These are phyloP conservation scores for Agrilus mali DNA, from an alignment of 2,888 invertebrate genomes.

Conservation along the genomic window DNA sequence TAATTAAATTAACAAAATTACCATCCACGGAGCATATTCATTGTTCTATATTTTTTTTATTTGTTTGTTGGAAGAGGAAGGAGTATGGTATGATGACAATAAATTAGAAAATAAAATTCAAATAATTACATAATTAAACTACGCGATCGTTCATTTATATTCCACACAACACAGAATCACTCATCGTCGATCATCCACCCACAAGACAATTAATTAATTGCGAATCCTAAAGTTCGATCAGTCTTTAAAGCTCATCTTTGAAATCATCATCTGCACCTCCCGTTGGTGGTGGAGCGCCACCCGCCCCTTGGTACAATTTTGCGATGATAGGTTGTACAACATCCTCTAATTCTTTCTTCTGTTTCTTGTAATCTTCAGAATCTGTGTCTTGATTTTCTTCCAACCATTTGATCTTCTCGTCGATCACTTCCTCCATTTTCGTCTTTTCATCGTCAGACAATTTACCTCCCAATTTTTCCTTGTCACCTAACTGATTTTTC, in stretches of 20 bases:
- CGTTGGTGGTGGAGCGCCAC: constrained; percentile 61
- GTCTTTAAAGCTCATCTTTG: constrained; percentile 69
- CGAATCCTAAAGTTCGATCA: constrained; percentile 15
- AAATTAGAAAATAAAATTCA: constrained; percentile 3
- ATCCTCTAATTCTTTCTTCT: constrained; percentile 90
- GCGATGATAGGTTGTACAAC: constrained; percentile 95
- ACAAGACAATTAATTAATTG: constrained; percentile 4
- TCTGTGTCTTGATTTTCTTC: constrained; percentile 92
- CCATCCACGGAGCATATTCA: neutral
- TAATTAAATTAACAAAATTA: constrained; percentile 16
- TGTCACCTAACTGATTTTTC: constrained; percentile 93
- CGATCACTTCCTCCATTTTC: constrained; percentile 92
- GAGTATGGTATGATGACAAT: neutral
- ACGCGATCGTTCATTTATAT: neutral
- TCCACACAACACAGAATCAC: constrained; percentile 6
- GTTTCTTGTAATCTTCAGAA: constrained; percentile 82
- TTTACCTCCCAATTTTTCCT: constrained; percentile 93
- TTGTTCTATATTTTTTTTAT: neutral
- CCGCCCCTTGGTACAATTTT: constrained; percentile 84
- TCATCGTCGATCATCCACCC: constrained; percentile 7
- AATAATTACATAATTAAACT: neutral
- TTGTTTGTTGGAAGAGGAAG: constrained; percentile 3
- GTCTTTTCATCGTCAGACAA: constrained; percentile 78
- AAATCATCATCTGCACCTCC: constrained; percentile 58
- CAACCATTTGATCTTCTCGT: constrained; percentile 95